phyloP scores from a whole-genome alignment of 2,888 invertebrate species.

The Melinopterus prodromus region DNA sequence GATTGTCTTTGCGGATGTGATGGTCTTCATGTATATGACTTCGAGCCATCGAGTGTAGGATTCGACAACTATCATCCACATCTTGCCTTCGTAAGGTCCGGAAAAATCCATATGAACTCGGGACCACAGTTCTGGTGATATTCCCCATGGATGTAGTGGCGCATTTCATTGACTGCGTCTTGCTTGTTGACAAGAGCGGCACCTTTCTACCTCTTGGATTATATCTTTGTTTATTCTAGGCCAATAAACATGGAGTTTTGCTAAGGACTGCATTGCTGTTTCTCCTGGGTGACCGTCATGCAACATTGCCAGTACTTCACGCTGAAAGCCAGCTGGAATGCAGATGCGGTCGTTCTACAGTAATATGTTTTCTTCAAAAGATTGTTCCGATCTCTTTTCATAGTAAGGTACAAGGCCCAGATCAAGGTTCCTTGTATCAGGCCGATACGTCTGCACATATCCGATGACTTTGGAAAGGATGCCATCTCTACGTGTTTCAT shows the following conservation, averaged over 20 bases:
- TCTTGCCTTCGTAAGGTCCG: constrained; percentile 40
- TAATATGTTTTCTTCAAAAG: constrained; percentile 33
- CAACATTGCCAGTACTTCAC: constrained; percentile 23
- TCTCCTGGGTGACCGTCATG: constrained; percentile 36
- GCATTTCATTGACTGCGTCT: neutral
- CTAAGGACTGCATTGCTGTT: constrained; percentile 40
- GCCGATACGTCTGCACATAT: no score
- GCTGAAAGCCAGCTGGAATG: constrained; percentile 25
- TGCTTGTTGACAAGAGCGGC: constrained; percentile 35
- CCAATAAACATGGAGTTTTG: constrained; percentile 36
- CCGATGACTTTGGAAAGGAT: neutral
- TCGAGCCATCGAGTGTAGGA: no score
- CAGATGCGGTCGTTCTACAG: constrained; percentile 37
- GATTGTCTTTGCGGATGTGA: neutral
- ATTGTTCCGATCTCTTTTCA: constrained; percentile 42
- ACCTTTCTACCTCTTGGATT: constrained; percentile 25
- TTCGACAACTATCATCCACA: no score
- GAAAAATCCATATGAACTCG: constrained; percentile 35
- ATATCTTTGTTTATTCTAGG: constrained; percentile 39
- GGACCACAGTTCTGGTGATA: constrained; percentile 32
- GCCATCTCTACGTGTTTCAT: neutral
- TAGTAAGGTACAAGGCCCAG: constrained; percentile 35
- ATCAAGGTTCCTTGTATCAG: neutral
- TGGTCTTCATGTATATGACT: neutral
- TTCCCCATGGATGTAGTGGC: constrained; percentile 38